Evolutionary conservation across 1,140 invertebrate species (phyloP), one percentile per base, ranked within the genome.

Genomic region (Phymorhynchus buccinoides): DNA sequence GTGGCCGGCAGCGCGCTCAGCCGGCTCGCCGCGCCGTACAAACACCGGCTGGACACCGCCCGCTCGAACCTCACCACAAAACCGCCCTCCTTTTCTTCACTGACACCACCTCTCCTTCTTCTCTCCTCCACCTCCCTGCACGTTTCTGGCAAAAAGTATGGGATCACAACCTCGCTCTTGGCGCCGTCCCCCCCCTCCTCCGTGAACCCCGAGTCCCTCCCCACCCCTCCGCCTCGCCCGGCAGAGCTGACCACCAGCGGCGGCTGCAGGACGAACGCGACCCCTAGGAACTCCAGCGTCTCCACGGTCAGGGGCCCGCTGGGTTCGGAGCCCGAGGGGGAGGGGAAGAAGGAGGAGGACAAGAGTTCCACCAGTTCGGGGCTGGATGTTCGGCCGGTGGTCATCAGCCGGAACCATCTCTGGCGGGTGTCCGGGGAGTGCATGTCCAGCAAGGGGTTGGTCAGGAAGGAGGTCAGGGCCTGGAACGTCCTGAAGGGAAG

Each of bases 351-450:
- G n/a, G n/a, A n/a, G n/a, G n/a, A n/a, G 39, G 62, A 62, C 35
- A 83, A 39, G 22, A 83, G 18, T 9, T 71, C 66, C 12, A 56
- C 12, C 3, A 83, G 41, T 4, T 83, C 81, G 4, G 62, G 7
- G 7, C 62, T 37, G 12, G 81, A 83, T 27, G 44, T 18, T 1
- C 81, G 62, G n/a, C 37, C 81, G 1, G 37, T 41, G n/a, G 62
- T 83, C 37, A 83, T 44, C 22, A 83, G 37, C 18, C n/a, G 71
- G 41, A 83, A 83, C 81, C 81, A 83, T n/a, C 18, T 71, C 41
- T 83, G 81, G 62, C 81, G 81, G 32, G 62, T 41, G 3, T 41
- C 62, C 0, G 81, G 62, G 81, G n/a, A 71, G 35, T 71, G 39
- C 2, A 16, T 30, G 39, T 83, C 81, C 37, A 83, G 62, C 37